Percentiles rank a stretch among this genome's conserved stretches.
These are phyloP conservation scores for Nymphalis c-album DNA, from an alignment of 2,888 invertebrate genomes.

Conservation along the genomic window DNA sequence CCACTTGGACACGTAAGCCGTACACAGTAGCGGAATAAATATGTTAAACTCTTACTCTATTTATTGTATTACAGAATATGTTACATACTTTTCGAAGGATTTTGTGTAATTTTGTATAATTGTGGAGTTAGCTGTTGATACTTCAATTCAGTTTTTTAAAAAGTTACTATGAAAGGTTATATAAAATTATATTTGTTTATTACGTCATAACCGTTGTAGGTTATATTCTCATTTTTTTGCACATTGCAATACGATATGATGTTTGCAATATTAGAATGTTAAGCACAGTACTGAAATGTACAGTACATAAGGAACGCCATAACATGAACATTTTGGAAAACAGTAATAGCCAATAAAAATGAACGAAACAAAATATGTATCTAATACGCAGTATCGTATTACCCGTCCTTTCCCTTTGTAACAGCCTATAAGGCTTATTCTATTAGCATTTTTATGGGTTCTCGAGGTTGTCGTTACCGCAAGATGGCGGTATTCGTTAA, in stretches of 20 bases:
- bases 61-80: constrained; percentile 5
- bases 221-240: too few species aligned
- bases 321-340: neutral
- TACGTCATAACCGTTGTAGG: too few species aligned
- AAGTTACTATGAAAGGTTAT: too few species aligned
- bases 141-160: too few species aligned
- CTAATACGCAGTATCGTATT: constrained; percentile 6
- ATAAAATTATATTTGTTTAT: neutral
- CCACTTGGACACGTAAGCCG: constrained; percentile 32
- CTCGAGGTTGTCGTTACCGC: constrained; percentile 8
- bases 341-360: neutral
- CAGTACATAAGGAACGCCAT: neutral
- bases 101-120: too few species aligned
- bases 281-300: neutral
- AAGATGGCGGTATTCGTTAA: constrained; percentile 6
- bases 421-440: constrained; percentile 8
- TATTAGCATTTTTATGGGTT: constrained; percentile 7
- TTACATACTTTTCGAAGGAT: too few species aligned
- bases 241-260: too few species aligned
- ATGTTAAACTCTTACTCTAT: constrained; percentile 15
- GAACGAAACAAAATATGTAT: neutral
- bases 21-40: constrained; percentile 22
- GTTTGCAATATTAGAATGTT: too few species aligned
- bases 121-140: too few species aligned
- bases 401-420: neutral